Percentiles rank a stretch among this genome's conserved stretches.
phyloP scores from a whole-genome alignment of 2,797 vertebrate species.

The Atherinosoma microstoma region DNA sequence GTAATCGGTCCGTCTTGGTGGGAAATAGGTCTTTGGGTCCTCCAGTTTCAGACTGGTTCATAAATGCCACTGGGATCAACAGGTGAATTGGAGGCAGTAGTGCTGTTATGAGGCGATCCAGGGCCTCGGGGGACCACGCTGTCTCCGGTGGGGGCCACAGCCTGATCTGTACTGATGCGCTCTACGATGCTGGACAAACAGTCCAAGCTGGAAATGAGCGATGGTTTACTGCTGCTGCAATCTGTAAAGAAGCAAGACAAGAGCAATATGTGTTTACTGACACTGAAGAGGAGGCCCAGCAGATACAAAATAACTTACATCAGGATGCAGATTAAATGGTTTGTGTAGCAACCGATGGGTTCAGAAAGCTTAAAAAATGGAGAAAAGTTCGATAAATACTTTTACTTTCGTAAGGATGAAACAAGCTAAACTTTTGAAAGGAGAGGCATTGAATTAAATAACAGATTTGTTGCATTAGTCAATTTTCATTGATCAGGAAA shows the following conservation, averaged over 20 bases:
- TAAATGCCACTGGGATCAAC: constrained; percentile 79
- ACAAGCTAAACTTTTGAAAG: too few relatives aligned
- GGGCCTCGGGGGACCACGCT: constrained; percentile 66
- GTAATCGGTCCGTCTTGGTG: neutral
- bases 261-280: neutral
- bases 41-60: constrained; percentile 83
- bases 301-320: too few relatives aligned
- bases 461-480: too few relatives aligned
- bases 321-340: too few relatives aligned
- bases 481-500: too few relatives aligned
- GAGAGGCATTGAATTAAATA: too few relatives aligned
- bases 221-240: constrained; percentile 79
- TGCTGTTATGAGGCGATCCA: constrained; percentile 64
- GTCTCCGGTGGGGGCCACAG: constrained; percentile 65
- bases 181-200: constrained; percentile 94
- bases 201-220: constrained; percentile 90
- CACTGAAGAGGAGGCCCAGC: too few relatives aligned
- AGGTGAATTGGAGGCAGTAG: constrained; percentile 17
- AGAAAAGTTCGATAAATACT: too few relatives aligned
- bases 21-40: constrained; percentile 25
- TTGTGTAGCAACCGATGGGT: too few relatives aligned
- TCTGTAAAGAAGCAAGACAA: constrained; percentile 72
- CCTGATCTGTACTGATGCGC: constrained; percentile 89
- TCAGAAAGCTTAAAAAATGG: too few relatives aligned
- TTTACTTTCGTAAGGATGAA: too few relatives aligned